Conservation (phyloP, 2,113 vertebrate species). For the Psammodynastes pulverulentus region DNA sequence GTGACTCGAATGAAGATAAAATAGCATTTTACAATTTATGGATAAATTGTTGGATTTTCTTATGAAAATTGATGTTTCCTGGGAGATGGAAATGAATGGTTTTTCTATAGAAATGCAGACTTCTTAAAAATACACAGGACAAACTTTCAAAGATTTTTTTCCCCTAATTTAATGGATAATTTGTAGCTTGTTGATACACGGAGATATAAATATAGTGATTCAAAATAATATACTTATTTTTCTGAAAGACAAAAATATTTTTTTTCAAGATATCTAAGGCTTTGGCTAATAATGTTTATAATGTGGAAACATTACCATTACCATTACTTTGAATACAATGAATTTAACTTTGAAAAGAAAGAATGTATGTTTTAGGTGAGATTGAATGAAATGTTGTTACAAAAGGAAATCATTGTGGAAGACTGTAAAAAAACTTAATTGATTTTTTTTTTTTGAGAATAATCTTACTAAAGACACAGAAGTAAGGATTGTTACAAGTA, state of each 20-base stretch:
- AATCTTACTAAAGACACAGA: background rate
- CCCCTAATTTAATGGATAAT: background rate
- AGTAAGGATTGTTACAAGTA: background rate
- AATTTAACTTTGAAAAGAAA: background rate
- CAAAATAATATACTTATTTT: background rate
- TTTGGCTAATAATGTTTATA: background rate
- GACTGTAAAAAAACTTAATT: background rate
- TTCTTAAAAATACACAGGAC: too few species aligned
- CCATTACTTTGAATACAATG: background rate
- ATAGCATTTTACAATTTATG: background rate
- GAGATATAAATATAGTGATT: background rate
- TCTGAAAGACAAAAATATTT: background rate
- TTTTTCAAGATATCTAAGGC: background rate
- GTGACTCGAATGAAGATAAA: background rate
- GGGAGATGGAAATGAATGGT: background rate
- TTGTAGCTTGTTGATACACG: background rate
- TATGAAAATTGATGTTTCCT: background rate
- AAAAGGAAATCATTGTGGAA: background rate
- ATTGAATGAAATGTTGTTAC: background rate
- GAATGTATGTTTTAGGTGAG: background rate
- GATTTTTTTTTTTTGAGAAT: background rate
- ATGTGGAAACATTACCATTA: background rate
- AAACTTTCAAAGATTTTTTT: background rate
- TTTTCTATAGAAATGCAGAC: background rate
- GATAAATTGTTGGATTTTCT: background rate